Evolutionary conservation across 1,140 invertebrate genomes (phyloP).

Genomic region (Mesaphorura yosii): DNA sequence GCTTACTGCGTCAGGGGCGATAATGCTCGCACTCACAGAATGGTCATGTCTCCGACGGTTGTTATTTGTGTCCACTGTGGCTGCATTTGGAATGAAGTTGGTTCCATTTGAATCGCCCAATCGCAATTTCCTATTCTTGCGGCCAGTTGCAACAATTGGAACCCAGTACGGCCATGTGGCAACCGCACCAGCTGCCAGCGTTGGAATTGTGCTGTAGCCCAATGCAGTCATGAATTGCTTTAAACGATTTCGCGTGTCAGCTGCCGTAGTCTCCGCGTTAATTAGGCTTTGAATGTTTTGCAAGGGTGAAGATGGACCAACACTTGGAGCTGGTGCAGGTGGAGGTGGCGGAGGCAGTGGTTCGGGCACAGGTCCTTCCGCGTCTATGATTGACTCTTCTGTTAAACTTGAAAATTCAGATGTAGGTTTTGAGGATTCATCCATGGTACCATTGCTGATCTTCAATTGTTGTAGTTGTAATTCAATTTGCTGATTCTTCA

Average conservation of each 20-base stretch:
- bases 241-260: constrained; percentile 4
- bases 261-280: no score
- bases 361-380: no score
- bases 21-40: no score
- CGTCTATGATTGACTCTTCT: neutral
- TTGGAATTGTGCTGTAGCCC: constrained; percentile 29
- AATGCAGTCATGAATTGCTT: constrained; percentile 28
- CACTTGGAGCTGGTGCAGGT: neutral
- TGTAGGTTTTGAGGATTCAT: no score
- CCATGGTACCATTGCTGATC: neutral
- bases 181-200: constrained; percentile 29
- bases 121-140: no score
- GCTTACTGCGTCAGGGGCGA: no score
- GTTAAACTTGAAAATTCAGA: neutral
- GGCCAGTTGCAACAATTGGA: constrained; percentile 20
- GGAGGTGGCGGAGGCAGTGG: neutral
- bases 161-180: constrained; percentile 30
- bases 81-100: no score
- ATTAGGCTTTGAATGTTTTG: neutral
- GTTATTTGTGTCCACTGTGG: no score
- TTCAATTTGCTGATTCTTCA: neutral
- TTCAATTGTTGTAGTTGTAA: no score
- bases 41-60: no score
- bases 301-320: neutral
- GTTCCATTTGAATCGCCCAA: no score